Conservation (phyloP, 2,888 invertebrate species). For the Falcaria lacertinaria region DNA sequence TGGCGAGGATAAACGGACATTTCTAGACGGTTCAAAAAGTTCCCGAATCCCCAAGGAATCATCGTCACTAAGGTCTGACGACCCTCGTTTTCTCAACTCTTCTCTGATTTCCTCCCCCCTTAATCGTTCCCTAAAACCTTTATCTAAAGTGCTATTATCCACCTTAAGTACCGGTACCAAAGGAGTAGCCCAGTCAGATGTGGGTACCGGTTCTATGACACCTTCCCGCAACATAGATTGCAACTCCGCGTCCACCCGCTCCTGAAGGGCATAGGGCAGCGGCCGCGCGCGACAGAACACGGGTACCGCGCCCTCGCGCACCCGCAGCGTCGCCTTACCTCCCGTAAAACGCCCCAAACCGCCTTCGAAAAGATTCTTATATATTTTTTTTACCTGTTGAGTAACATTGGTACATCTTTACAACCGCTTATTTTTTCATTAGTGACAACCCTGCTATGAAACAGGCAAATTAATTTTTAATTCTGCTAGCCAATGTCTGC, state of each 20-base stretch:
- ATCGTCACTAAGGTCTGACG: too few relatives aligned
- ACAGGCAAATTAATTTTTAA: conserved; percentile 6
- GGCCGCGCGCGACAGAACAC: conserved; percentile 24
- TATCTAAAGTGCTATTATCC: too few relatives aligned
- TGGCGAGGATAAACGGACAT: too few relatives aligned
- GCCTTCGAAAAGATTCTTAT: conserved; percentile 10
- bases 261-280: conserved; percentile 15
- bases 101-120: too few relatives aligned
- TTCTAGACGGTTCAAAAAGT: too few relatives aligned
- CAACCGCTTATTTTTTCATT: too few relatives aligned
- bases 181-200: conserved; percentile 24
- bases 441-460: neutral
- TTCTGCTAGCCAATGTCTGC: conserved; percentile 17
- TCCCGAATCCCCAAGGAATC: too few relatives aligned
- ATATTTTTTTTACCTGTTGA: neutral
- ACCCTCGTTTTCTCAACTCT: too few relatives aligned
- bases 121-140: too few relatives aligned
- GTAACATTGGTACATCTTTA: too few relatives aligned
- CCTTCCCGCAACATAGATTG: conserved; percentile 22
- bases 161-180: conserved; percentile 18
- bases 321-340: conserved; percentile 9
- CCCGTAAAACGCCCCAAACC: conserved; percentile 14
- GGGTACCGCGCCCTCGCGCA: conserved; percentile 16
- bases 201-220: conserved; percentile 23
- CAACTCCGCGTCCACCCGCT: conserved; percentile 21